Conservation (phyloP, 2,797 vertebrate genomes). For the Loriculus beryllinus region DNA sequence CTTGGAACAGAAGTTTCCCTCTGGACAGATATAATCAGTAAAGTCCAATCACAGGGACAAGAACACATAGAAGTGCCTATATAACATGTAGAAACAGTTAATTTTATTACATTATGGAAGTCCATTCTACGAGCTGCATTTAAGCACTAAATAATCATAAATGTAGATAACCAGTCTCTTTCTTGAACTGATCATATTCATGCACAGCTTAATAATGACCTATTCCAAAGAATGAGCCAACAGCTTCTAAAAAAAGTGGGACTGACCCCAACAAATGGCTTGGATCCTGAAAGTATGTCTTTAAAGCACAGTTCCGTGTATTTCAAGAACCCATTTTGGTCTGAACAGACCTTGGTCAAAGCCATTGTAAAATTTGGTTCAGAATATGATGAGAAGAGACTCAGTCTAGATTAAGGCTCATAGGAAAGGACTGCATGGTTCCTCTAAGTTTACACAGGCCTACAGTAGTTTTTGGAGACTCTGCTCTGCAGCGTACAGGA, state of each 20-base stretch:
- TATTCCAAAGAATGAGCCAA: neutral
- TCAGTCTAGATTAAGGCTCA: neutral
- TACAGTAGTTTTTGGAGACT: neutral
- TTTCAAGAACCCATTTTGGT: neutral
- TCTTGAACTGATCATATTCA: neutral
- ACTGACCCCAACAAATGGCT: neutral
- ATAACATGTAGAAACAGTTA: neutral
- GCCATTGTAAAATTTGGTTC: neutral
- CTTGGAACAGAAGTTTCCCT: no score
- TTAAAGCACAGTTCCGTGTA: neutral
- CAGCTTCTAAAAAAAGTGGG: neutral
- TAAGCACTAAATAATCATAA: neutral
- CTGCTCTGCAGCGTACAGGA: neutral
- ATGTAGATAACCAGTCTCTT: neutral
- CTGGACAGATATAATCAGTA: neutral
- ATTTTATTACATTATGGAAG: neutral
- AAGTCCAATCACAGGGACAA: accelerated
- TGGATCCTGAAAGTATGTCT: neutral
- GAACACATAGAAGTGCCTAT: neutral
- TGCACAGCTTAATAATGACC: neutral
- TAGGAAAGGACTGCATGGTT: neutral
- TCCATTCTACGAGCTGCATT: neutral
- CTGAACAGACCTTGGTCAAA: neutral
- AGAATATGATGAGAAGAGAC: neutral
- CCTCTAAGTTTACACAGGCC: neutral